A percentile compares a stretch with the other conserved stretches of the same genome.
phyloP scores from a whole-genome alignment of 1,140 invertebrate genomes.

The Heterodera schachtii region DNA sequence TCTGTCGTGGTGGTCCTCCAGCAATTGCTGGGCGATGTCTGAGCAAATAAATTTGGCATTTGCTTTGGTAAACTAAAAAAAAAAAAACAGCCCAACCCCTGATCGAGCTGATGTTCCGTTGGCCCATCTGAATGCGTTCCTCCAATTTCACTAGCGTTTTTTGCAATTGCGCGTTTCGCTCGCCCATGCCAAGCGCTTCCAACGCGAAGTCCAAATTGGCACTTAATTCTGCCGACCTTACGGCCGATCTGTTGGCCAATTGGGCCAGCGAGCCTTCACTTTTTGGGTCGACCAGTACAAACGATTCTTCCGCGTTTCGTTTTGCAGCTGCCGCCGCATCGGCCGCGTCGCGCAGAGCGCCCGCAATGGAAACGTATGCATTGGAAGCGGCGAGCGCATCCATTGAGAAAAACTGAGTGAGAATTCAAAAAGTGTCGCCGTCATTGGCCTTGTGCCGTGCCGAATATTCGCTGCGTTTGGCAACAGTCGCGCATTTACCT shows the following conservation, averaged over 20 bases:
- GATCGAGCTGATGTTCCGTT: slow-evolving; percentile 46
- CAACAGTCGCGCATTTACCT: not conserved
- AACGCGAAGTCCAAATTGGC: slow-evolving; percentile 27
- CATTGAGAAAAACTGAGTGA: slow-evolving; percentile 42
- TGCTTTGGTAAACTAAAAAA: not conserved
- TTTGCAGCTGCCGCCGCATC: slow-evolving; percentile 45
- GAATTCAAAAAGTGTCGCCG: not conserved
- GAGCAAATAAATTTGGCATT: not conserved
- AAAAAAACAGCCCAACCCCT: slow-evolving; percentile 16
- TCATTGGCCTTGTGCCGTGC: not conserved
- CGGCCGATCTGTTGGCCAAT: slow-evolving; percentile 36
- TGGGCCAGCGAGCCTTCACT: slow-evolving; percentile 38
- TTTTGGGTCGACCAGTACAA: slow-evolving; percentile 32
- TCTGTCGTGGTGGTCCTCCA: slow-evolving; percentile 63
- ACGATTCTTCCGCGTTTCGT: slow-evolving; percentile 39
- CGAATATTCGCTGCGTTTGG: not conserved
- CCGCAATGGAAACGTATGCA: slow-evolving; percentile 59
- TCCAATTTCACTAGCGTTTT: slow-evolving; percentile 36
- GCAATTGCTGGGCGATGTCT: slow-evolving; percentile 49
- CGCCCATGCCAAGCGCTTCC: slow-evolving; percentile 24
- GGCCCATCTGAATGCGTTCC: slow-evolving; percentile 2
- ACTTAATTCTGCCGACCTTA: slow-evolving; percentile 28
- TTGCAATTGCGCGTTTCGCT: slow-evolving; percentile 28
- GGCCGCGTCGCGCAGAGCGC: slow-evolving; percentile 56
- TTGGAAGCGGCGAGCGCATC: slow-evolving; percentile 59